Evolutionary conservation across 2,888 invertebrate species (phyloP).

Genomic region (Reticulitermes lucifugus): DNA sequence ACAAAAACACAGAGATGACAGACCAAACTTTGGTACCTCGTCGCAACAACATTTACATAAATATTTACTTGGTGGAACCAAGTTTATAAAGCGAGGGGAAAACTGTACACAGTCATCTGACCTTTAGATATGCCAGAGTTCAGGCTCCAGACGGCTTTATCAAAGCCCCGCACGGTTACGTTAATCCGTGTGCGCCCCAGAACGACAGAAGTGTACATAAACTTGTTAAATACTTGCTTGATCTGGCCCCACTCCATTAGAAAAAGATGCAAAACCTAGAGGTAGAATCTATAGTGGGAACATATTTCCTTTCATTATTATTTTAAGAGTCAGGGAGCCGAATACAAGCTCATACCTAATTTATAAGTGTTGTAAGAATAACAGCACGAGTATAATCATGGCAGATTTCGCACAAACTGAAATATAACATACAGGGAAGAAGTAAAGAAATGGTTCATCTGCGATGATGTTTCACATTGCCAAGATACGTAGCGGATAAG

Average conservation of each 20-base stretch:
- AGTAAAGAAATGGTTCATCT: not conserved
- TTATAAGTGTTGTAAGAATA: constrained; percentile 7
- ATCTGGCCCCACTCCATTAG: not conserved
- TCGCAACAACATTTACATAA: not conserved
- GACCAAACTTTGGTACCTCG: too few species aligned
- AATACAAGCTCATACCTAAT: not conserved
- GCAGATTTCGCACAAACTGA: constrained; percentile 1
- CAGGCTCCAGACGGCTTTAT: not conserved
- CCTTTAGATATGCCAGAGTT: not conserved
- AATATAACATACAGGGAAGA: not conserved
- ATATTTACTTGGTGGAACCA: not conserved
- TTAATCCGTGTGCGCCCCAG: not conserved
- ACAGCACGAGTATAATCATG: not conserved
- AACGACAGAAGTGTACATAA: not conserved
- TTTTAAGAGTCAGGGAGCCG: not conserved
- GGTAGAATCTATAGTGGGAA: not conserved
- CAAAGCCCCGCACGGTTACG: not conserved
- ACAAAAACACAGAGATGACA: too few species aligned
- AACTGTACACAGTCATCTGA: not conserved
- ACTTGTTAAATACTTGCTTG: not conserved
- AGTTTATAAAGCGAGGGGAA: not conserved
- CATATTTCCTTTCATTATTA: not conserved
- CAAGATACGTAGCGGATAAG: not conserved
- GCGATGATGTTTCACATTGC: too few species aligned
- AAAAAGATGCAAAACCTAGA: not conserved